phyloP scores from a whole-genome alignment of 2,888 invertebrate species.

The Andrena fulva region DNA sequence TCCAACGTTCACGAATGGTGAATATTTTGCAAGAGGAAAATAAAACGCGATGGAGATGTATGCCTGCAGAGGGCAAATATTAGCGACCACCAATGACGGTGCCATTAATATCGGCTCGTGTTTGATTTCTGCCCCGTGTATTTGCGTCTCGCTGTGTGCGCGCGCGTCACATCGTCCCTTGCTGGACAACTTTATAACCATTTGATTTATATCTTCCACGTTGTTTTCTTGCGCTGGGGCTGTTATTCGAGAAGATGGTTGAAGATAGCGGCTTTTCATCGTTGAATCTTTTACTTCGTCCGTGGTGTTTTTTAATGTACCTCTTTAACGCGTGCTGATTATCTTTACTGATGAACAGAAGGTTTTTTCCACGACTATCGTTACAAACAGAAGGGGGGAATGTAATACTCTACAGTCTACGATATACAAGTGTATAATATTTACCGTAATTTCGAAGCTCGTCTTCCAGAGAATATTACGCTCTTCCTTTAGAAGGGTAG shows the following conservation, averaged over 20 bases:
- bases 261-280: not conserved
- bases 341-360: too few relatives aligned
- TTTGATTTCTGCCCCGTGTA: not conserved
- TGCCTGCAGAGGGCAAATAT: not conserved
- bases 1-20: too few relatives aligned
- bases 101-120: constrained; percentile 2
- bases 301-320: too few relatives aligned
- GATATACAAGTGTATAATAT: too few relatives aligned
- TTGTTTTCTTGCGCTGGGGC: not conserved
- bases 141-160: not conserved
- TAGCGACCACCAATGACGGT: not conserved
- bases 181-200: not conserved
- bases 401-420: too few relatives aligned
- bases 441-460: not conserved
- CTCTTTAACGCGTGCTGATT: too few relatives aligned
- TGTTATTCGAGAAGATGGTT: not conserved
- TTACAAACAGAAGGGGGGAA: too few relatives aligned
- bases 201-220: not conserved
- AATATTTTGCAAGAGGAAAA: not conserved
- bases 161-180: not conserved
- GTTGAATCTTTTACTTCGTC: too few relatives aligned
- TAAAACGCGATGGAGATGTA: not conserved
- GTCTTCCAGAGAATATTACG: not conserved
- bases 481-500: not conserved
- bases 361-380: too few relatives aligned